Percentiles rank a stretch among this genome's conserved stretches.
Evolutionary conservation across 1,140 invertebrate genomes (phyloP).

Genomic region (Lordiphosa clarofinis): DNA sequence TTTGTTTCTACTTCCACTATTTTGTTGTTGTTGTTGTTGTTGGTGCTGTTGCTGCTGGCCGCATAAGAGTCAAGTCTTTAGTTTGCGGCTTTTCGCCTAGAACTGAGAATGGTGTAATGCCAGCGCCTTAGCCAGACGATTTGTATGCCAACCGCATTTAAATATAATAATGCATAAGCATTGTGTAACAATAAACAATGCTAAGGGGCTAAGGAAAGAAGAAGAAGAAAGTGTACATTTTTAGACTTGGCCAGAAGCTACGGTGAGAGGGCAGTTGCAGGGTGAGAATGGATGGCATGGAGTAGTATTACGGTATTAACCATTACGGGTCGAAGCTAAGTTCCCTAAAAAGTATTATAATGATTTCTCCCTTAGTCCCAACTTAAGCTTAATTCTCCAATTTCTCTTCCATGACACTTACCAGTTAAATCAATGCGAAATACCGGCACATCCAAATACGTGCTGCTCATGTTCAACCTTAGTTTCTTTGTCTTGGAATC

Average conservation of each 20-base stretch:
- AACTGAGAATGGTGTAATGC: conserved; percentile 51
- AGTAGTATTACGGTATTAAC: too few relatives aligned
- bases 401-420: conserved; percentile 27
- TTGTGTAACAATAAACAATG: conserved; percentile 44
- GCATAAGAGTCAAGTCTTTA: conserved; percentile 74
- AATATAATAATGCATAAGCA: conserved; percentile 67
- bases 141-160: conserved; percentile 69
- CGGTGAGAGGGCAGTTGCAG: too few relatives aligned
- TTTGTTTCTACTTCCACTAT: conserved; percentile 52
- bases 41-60: conserved; percentile 32
- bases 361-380: too few relatives aligned
- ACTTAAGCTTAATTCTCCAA: background rate
- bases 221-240: background rate
- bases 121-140: conserved; percentile 51
- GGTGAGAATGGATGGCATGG: too few relatives aligned
- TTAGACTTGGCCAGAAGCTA: too few relatives aligned
- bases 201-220: conserved; percentile 8
- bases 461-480: conserved; percentile 84
- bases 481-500: conserved; percentile 86
- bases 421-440: conserved; percentile 84
- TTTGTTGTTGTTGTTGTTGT: conserved; percentile 13
- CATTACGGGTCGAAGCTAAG: too few relatives aligned
- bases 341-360: too few relatives aligned
- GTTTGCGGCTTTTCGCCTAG: conserved; percentile 58
- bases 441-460: conserved; percentile 82